Evolutionary conservation across 2,888 invertebrate genomes (phyloP), one percentile per base, ranked within the genome.

Genomic region (Aleiodes leptofemur): DNA sequence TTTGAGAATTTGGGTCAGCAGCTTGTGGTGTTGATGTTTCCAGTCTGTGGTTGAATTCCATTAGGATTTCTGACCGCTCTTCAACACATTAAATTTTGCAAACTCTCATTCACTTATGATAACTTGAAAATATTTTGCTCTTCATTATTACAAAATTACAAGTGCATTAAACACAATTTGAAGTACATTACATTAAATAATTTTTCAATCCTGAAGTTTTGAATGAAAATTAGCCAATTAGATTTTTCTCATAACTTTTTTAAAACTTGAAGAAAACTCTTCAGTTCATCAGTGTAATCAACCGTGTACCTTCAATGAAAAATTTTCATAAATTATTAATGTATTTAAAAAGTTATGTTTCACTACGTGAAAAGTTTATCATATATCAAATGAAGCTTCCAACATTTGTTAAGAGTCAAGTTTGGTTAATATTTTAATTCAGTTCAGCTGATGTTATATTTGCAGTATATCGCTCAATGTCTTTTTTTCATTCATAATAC

Each of bases 31-130:
- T 71, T 43, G 43, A 70, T 56, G 70, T 43, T 48, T 61, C 61
- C 55, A 74, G 61, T 61, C 38, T 70, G 74, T 43, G 69, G 69
- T 69, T 50, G 69, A 55, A 61, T 70, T 74, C 69, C 74, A 74
- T 74, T 74, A 70, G 74, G 57, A 29, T 57, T 29, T 53, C 16
- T 14, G n/a, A 64, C 43, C 69, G 48, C 31, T 43, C 53, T 70
- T 53, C 29, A 73, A 69, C 73, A 14, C 13, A 53, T 48, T 61
- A 74, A 73, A 73, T 68, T 68, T 56, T 38, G 56, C 8, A 23
- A 34, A 43, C 14, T 59, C 29, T 48, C 64, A 74, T 74, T 55
- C 43, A 51, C 69, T 70, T 55, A 70, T 64, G 61, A 74, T 74
- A 34, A 74, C 23, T 70, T 34, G 14, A 43, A 57, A 31, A 9